Percentiles rank a stretch among this genome's conserved stretches.
Evolutionary conservation across 2,888 invertebrate genomes (phyloP).

Genomic region (Mylabris sibirica): DNA sequence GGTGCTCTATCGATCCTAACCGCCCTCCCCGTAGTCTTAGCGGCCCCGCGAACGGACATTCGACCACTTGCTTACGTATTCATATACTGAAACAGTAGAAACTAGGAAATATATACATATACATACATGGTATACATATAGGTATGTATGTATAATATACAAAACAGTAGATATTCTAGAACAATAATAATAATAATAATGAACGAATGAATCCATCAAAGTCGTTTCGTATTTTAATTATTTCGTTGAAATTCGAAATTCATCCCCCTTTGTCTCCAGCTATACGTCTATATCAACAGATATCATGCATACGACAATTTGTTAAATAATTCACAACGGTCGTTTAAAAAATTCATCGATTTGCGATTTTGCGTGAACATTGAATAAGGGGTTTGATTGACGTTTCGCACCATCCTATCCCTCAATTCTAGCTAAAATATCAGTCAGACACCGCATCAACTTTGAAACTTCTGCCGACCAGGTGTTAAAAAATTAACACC

Average conservation of each 20-base stretch:
- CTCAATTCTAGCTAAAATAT: conserved; percentile 31
- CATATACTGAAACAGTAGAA: conserved; percentile 48
- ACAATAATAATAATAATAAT: background rate
- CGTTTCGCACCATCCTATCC: conserved; percentile 37
- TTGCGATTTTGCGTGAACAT: conserved; percentile 48
- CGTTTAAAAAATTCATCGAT: conserved; percentile 33
- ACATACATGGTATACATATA: too few relatives aligned
- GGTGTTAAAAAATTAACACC: conserved; percentile 57
- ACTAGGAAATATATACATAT: background rate
- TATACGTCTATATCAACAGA: background rate
- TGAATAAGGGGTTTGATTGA: conserved; percentile 43
- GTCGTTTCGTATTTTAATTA: background rate
- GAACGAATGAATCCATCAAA: background rate
- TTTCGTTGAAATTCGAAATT: background rate
- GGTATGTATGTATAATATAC: background rate
- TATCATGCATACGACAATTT: conserved; percentile 9
- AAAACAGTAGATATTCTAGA: background rate
- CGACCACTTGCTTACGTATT: conserved; percentile 61
- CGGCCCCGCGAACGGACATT: conserved; percentile 53
- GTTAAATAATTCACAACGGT: conserved; percentile 26
- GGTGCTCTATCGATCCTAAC: conserved; percentile 58
- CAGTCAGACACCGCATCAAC: conserved; percentile 44
- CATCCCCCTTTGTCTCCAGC: background rate
- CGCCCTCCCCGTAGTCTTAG: conserved; percentile 52
- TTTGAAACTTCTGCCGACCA: conserved; percentile 52